A percentile compares a stretch with the other conserved stretches of the same genome.
Evolutionary conservation across 1,140 invertebrate species (phyloP).

Genomic region (Drosophila mauritiana): DNA sequence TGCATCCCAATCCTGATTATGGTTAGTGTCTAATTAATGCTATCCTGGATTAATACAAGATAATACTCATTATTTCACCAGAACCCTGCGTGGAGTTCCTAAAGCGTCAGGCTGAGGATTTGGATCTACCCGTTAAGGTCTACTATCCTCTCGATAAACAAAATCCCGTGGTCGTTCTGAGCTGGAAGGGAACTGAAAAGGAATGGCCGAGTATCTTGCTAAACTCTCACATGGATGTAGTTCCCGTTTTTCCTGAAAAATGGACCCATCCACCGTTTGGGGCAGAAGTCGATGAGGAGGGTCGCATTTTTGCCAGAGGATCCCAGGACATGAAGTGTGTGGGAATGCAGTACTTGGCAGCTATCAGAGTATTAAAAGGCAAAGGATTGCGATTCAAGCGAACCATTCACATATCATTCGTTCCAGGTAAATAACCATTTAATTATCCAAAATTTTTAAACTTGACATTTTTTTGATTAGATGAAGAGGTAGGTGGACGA

Average conservation of each 20-base stretch:
- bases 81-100: slow-evolving; percentile 59
- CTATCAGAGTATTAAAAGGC: slow-evolving; percentile 88
- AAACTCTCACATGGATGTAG: slow-evolving; percentile 87
- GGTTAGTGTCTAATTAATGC: slow-evolving; percentile 85
- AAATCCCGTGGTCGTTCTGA: slow-evolving; percentile 86
- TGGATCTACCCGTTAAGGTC: slow-evolving; percentile 42
- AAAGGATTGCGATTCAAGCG: slow-evolving; percentile 86
- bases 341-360: slow-evolving; percentile 92
- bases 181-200: slow-evolving; percentile 91
- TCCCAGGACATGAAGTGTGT: slow-evolving; percentile 94
- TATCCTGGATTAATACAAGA: not conserved
- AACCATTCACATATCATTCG: slow-evolving; percentile 92
- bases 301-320: slow-evolving; percentile 92
- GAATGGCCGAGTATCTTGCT: slow-evolving; percentile 89
- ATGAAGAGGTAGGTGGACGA: slow-evolving; percentile 96
- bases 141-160: slow-evolving; percentile 35
- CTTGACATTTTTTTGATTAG: slow-evolving; percentile 84
- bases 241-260: slow-evolving; percentile 91
- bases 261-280: slow-evolving; percentile 90
- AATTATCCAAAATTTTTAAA: too few species aligned
- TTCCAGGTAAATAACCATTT: slow-evolving; percentile 88
- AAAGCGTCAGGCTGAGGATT: slow-evolving; percentile 39
- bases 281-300: slow-evolving; percentile 89
- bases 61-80: not conserved
- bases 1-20: slow-evolving; percentile 93